A percentile compares a stretch with the other conserved stretches of the same genome.
These are phyloP conservation scores for Saturnia pavonia DNA, from an alignment of 2,888 invertebrate species.

Conservation along the genomic window DNA sequence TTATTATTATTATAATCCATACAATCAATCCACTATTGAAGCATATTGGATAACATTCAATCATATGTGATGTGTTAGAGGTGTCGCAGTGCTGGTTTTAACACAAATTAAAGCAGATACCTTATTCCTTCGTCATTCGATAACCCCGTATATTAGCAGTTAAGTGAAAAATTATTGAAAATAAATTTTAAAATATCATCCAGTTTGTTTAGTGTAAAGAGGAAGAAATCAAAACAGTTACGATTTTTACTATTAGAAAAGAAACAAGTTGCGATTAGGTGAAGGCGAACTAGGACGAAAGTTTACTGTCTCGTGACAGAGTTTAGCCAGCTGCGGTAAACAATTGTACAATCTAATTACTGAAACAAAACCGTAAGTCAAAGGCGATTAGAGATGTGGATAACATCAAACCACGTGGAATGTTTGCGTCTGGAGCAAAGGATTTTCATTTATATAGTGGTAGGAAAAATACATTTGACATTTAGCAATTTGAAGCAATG, in stretches of 20 bases:
- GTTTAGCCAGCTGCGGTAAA: constrained; percentile 32
- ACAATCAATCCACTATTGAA: no score
- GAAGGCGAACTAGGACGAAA: constrained; percentile 42
- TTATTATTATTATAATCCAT: no score
- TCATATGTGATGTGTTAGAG: no score
- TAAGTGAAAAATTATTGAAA: neutral
- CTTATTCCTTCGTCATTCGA: neutral
- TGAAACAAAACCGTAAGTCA: constrained; percentile 27
- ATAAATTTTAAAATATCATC: constrained; percentile 20
- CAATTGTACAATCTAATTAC: constrained; percentile 48
- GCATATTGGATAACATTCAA: no score
- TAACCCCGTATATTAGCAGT: no score
- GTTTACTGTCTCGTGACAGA: constrained; percentile 34
- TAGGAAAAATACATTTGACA: neutral
- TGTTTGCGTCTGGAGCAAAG: neutral
- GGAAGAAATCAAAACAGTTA: constrained; percentile 37
- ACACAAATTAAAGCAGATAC: neutral
- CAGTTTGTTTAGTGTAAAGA: constrained; percentile 31
- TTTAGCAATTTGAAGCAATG: no score
- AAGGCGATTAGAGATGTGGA: constrained; percentile 25
- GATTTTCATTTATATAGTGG: neutral
- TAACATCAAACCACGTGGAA: neutral
- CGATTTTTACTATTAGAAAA: constrained; percentile 48
- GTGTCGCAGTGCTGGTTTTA: no score
- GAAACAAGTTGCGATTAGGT: constrained; percentile 52